Base-by-base conservation (phyloP, 2,113 vertebrate species). In the Terrapene triunguis region DNA sequence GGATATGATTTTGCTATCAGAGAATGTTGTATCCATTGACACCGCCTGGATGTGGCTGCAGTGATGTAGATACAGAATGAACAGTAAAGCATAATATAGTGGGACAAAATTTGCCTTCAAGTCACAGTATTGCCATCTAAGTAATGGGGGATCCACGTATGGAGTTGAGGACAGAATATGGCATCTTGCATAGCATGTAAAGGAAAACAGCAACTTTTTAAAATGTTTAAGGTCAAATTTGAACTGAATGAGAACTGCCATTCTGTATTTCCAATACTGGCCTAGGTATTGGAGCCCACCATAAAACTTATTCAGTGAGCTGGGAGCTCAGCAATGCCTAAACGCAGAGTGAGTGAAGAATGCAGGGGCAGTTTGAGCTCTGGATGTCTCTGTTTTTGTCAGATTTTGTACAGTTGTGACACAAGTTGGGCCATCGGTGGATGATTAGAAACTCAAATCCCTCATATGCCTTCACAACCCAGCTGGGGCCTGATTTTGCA, bases 1-100 rank as follows among this genome's bases (percentile, higher is more conserved):
- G 88, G 93, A 93, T 89, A 54, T 44, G 59, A 17, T 95, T 74
- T 94, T 96, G 90, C 89, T 89, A 65, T 92, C 92, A 91, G 91
- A 91, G 95, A 93, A 92, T 29, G 9, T 50, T 87, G 27, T 93
- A 42, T 86, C 82, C 88, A 25, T 55, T 80, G 92, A 95, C 94
- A 92, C 82, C 69, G 42, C 62, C 79, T n/a, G 65, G 29, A 78
- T 86, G 84, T 84, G 76, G 12, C 51, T 85, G 10, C 44, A 91
- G 9, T 35, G 38, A 57, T 51, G 27, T 21, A 7, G 47, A 53
- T 8, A 5, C 9, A 69, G 3, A 4, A 24, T 69, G 51, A 50
- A 38, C 78, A 44, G 14, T 57, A 90, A 90, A 69, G 3, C 35
- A 2, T 19, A 7, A 51, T 47, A 84, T 24, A 65, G 57, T 79